A percentile compares a stretch with the other conserved stretches of the same genome.
phyloP scores from a whole-genome alignment of 2,888 invertebrate species.

The Habroteleia sp. region DNA sequence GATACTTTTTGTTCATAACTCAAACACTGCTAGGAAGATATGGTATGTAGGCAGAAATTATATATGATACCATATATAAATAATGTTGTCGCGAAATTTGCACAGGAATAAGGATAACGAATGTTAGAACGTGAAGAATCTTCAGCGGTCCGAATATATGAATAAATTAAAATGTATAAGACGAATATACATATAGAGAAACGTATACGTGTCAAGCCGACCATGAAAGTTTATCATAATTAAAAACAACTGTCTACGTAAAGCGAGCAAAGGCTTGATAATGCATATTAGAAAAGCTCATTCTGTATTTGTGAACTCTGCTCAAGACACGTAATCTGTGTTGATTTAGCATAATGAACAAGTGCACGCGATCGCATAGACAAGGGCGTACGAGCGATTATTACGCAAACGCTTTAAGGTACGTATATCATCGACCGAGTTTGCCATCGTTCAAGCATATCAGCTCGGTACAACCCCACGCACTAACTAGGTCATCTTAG shows the following conservation, averaged over 20 bases:
- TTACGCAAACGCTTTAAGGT: constrained; percentile 49
- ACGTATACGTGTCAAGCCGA: neutral
- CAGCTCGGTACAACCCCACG: constrained; percentile 8
- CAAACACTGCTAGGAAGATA: too few relatives aligned
- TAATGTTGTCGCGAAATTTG: constrained; percentile 11
- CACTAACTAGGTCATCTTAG: constrained; percentile 46
- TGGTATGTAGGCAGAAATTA: constrained; percentile 23
- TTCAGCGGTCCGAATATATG: constrained; percentile 14
- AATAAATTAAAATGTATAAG: constrained; percentile 43
- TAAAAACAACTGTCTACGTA: constrained; percentile 28
- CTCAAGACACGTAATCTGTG: constrained; percentile 44
- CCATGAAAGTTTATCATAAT: constrained; percentile 35
- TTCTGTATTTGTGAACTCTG: constrained; percentile 37
- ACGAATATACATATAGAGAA: neutral
- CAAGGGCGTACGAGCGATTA: constrained; percentile 43
- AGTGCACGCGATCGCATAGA: constrained; percentile 48
- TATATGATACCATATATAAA: constrained; percentile 29
- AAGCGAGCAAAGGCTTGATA: constrained; percentile 21
- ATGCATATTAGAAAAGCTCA: constrained; percentile 44
- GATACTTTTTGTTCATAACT: too few relatives aligned
- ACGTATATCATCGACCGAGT: constrained; percentile 42
- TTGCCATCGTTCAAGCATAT: constrained; percentile 37
- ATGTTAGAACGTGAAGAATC: constrained; percentile 33
- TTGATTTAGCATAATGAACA: constrained; percentile 54
- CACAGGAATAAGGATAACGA: constrained; percentile 20